Conservation (phyloP, 2,113 vertebrate genomes). For the Tetrax tetrax region DNA sequence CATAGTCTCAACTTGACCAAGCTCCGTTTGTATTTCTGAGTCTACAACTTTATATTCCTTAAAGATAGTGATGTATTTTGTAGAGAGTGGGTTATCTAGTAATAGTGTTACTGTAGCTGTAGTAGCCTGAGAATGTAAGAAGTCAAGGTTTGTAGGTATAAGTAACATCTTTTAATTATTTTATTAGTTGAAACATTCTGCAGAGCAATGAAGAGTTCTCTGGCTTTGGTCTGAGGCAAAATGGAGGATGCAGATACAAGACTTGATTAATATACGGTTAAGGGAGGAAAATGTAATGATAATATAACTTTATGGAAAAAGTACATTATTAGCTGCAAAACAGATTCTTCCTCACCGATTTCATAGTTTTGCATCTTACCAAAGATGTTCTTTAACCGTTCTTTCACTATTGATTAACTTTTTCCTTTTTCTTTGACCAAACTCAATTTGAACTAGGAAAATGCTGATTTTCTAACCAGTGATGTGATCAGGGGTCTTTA, state of each 20-base stretch:
- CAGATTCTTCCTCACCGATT: background rate
- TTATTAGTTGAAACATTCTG: background rate
- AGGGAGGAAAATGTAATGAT: background rate
- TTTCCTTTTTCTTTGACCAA: background rate
- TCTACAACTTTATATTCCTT: background rate
- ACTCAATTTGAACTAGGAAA: background rate
- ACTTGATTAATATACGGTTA: background rate
- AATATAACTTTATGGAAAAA: background rate
- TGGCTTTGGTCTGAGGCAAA: background rate
- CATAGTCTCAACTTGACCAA: background rate
- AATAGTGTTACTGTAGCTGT: background rate
- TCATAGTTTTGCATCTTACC: background rate
- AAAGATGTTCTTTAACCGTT: background rate
- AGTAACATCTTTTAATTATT: background rate
- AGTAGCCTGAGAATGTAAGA: background rate
- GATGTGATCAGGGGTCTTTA: background rate
- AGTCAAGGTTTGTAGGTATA: background rate
- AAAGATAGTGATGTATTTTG: background rate
- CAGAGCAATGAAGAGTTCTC: background rate
- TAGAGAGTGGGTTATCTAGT: background rate
- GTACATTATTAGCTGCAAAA: background rate
- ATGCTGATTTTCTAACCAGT: background rate
- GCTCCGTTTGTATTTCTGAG: background rate
- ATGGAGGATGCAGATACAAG: background rate
- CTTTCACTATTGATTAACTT: background rate